A percentile compares a stretch with the other conserved stretches of the same genome.
Conservation (phyloP, 2,113 vertebrate genomes). For the Numenius arquata region DNA sequence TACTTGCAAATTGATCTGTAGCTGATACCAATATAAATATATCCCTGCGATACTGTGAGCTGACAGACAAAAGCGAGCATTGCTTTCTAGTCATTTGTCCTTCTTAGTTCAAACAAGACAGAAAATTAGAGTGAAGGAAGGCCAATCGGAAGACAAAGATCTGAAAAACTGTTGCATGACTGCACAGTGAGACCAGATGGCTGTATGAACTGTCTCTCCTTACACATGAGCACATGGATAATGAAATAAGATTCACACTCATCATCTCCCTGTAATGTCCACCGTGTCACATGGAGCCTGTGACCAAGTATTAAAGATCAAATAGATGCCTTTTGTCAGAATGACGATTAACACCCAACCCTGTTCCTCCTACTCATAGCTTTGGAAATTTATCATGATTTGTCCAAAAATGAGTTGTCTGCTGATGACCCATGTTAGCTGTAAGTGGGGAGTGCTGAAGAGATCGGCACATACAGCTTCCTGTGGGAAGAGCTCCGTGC, state of each 20-base stretch:
- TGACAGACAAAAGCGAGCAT: background rate
- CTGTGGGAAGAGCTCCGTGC: constrained; percentile 24
- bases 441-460: background rate
- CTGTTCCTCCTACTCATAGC: constrained; percentile 8
- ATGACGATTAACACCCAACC: constrained; percentile 35
- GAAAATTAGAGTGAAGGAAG: constrained; percentile 48
- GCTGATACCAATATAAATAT: background rate
- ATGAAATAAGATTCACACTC: constrained; percentile 43
- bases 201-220: background rate
- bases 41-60: background rate
- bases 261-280: constrained; percentile 37
- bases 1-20: constrained; percentile 21
- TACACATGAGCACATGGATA: constrained; percentile 36
- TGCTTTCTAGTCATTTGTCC: constrained; percentile 4
- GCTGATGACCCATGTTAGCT: constrained; percentile 31
- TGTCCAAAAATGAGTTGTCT: constrained; percentile 40
- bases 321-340: constrained; percentile 22
- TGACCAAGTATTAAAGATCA: constrained; percentile 29
- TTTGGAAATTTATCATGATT: constrained; percentile 23
- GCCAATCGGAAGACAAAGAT: constrained; percentile 37
- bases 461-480: background rate
- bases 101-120: constrained; percentile 45
- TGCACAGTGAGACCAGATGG: constrained; percentile 53
- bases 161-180: constrained; percentile 52
- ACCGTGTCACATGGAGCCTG: constrained; percentile 8